phyloP scores from a whole-genome alignment of 2,113 vertebrate genomes.

The Passerina amoena region DNA sequence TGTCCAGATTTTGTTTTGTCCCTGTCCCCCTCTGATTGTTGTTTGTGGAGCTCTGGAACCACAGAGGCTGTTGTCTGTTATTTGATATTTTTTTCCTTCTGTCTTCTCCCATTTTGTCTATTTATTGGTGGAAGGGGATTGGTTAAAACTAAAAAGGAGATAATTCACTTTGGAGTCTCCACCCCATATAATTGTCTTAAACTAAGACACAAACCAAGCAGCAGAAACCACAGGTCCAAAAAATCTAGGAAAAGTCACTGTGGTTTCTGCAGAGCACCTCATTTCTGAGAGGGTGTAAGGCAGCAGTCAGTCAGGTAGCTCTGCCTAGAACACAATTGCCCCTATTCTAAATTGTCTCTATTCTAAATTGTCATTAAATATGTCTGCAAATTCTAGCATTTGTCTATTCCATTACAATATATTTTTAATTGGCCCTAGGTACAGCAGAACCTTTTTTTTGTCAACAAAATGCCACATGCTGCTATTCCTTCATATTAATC shows the following conservation, averaged over 20 bases:
- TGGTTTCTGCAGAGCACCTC: background rate
- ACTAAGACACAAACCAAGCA: background rate
- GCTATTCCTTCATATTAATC: background rate
- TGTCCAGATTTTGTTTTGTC: background rate
- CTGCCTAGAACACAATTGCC: background rate
- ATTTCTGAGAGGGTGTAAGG: background rate
- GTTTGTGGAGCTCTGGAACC: background rate
- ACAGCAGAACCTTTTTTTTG: background rate
- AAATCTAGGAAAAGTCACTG: background rate
- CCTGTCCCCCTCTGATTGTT: background rate
- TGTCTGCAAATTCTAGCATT: background rate
- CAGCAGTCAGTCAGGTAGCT: background rate
- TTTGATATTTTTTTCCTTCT: background rate
- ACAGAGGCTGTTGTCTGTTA: rapidly evolving
- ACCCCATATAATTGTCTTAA: background rate
- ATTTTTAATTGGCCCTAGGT: background rate
- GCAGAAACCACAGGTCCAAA: background rate
- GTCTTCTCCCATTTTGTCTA: background rate
- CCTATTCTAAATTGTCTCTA: background rate
- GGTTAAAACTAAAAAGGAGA: no score
- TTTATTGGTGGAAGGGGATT: background rate
- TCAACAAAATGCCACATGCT: background rate
- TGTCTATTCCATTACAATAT: background rate
- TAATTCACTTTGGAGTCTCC: background rate
- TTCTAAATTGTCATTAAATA: background rate